These are phyloP conservation scores for Reinhardtius hippoglossoides DNA, from an alignment of 2,113 vertebrate genomes.

Conservation along the genomic window DNA sequence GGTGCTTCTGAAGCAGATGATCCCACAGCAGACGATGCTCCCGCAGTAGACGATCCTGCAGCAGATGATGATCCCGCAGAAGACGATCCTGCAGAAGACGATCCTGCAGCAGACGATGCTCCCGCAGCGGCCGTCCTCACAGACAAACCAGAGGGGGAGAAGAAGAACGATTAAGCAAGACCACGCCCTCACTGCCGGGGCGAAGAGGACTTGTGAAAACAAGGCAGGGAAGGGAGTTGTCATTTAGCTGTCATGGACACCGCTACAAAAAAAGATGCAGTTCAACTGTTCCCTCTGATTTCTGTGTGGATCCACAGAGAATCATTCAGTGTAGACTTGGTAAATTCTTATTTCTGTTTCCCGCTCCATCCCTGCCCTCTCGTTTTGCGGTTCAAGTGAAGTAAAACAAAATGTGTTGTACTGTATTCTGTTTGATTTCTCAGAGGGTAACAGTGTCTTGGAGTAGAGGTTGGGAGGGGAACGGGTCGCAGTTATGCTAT, in stretches of 20 bases:
- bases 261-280: slow-evolving; percentile 68
- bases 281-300: slow-evolving; percentile 75
- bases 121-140: slow-evolving; percentile 64
- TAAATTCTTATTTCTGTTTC: slow-evolving; percentile 77
- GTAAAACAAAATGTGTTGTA: slow-evolving; percentile 85
- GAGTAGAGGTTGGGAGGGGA: slow-evolving; percentile 56
- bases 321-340: slow-evolving; percentile 81
- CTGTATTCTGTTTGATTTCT: slow-evolving; percentile 85
- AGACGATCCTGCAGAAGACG: background rate
- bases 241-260: slow-evolving; percentile 77
- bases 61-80: slow-evolving; percentile 34
- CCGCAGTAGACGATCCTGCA: background rate
- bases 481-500: slow-evolving; percentile 60
- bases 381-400: slow-evolving; percentile 85
- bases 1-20: slow-evolving; percentile 22
- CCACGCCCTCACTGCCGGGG: slow-evolving; percentile 43
- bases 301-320: slow-evolving; percentile 78
- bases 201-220: slow-evolving; percentile 69
- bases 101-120: background rate
- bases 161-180: slow-evolving; percentile 90
- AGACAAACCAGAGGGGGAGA: slow-evolving; percentile 89
- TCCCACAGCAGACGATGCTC: too few species aligned
- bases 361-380: slow-evolving; percentile 64
- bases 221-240: slow-evolving; percentile 68
- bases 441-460: slow-evolving; percentile 72